Base-by-base conservation (phyloP, 2,797 vertebrate species). In the Clarias pachynema region DNA sequence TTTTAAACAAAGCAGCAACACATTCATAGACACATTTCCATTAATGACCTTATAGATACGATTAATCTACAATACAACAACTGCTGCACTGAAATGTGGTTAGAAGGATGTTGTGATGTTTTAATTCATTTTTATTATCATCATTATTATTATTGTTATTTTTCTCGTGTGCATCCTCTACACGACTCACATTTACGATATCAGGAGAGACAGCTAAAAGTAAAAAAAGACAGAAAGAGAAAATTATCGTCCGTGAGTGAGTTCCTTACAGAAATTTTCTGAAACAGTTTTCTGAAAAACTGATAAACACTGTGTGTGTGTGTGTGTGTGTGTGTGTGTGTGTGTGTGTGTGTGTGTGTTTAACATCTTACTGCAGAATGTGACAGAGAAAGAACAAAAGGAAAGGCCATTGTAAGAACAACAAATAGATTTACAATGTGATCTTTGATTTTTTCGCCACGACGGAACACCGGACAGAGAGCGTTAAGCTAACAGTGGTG, bases 111-210 rank as follows among this genome's bases (percentile, higher is more conserved):
- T 85, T 88, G 89, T 82, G 86, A 85, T 89, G 88, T 90, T 90
- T 91, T 84, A 84, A 89, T 90, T 87, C 40, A 84, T 84, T 85
- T 86, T 89, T 90, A 85, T 86, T 86, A 86, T 89, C 77, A 89
- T 91, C 78, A 89, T 88, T 95, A 95, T 96, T 90, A 87, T 91
- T 83, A 84, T 88, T 95, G 94, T 96, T 88, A 95, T 96, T 96
- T 87, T 90, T 96, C 93, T 95, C 94, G 95, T 96, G 96, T 96
- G 96, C 95, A 94, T 96, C 95, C 91, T 95, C 96, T 96, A 96
- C 96, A 96, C 94, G 94, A 96, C 95, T 96, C 95, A 96, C 96
- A 96, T 96, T 96, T 95, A 96, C 96, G 96, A 95, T 95, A 96
- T 96, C 95, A 95, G 95, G 95, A 97, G 96, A 96, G 44, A 87